phyloP scores from a whole-genome alignment of 2,113 vertebrate genomes.

The Menura novaehollandiae region DNA sequence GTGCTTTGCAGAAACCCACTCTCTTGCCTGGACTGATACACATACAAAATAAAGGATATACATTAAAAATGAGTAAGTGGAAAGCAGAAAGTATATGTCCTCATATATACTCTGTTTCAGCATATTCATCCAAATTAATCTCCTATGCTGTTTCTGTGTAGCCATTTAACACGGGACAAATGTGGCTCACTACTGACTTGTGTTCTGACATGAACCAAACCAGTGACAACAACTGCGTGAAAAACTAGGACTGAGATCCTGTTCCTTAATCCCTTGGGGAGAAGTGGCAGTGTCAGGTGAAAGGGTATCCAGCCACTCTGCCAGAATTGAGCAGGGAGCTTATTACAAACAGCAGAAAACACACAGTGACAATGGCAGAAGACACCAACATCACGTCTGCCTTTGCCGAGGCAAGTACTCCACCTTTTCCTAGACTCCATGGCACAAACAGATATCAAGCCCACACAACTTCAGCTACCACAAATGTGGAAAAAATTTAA shows the following conservation, averaged over 20 bases:
- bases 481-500: background rate
- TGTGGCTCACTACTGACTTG: background rate
- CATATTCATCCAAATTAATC: background rate
- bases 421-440: background rate
- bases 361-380: rapidly evolving
- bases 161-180: background rate
- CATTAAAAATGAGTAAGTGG: background rate
- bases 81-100: background rate
- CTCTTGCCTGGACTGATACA: background rate
- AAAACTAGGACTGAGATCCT: background rate
- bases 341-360: background rate
- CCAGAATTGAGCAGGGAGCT: background rate
- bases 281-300: background rate
- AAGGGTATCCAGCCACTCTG: background rate
- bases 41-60: background rate
- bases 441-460: background rate
- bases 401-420: background rate
- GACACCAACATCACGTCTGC: background rate
- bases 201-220: background rate
- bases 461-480: background rate
- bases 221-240: background rate
- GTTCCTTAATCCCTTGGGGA: background rate
- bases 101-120: background rate
- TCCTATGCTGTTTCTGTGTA: background rate
- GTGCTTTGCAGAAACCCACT: background rate